Evolutionary conservation across 2,113 vertebrate genomes (phyloP), one percentile per base, ranked within the genome.

Genomic region (Festucalex cinctus): DNA sequence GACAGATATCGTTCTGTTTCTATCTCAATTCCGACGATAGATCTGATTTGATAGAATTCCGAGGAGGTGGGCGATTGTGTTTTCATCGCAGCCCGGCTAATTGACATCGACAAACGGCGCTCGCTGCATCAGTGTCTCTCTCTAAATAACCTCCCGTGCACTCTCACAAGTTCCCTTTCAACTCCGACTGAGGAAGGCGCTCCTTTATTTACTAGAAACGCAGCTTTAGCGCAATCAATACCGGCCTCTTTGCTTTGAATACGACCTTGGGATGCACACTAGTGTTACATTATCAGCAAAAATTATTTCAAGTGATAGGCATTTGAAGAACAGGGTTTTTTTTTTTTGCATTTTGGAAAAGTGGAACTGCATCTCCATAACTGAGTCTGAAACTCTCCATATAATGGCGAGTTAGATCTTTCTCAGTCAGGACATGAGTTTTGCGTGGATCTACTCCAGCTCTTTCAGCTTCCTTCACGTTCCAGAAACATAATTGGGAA

Each of bases 251-350:
- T 41, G 60, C 76, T 81, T 71, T 60, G 61, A 74, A 74, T 73
- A 75, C 70, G 68, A 78, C 75, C 70, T 71, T 73, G 58, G 43
- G 65, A 75, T 71, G 63, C 61, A 69, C 43, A 43, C 32, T 26
- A 60, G 51, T 39, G 65, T 69, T 69, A 49, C 69, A 72, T 82
- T 68, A 3, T 17, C 58, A 14, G 36, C n/a, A 61, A 39, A 61
- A 61, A 16, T 5, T 3, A 39, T 61, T 58, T 36, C 22, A 26
- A 26, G 44, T 46, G 44, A 19, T 16, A 46, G 44, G 44, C 44
- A 19, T 46, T 46, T 46, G 14, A 19, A 46, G 17, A 12, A 19
- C 10, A 1, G 3, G 17, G 14, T 46, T 46, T 22, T 51, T 51
- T 51, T 51, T 22, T 8, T 22, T 20, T 51, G 48, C 2, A 49